Base-by-base conservation (phyloP, 2,888 invertebrate genomes). In the Torymus aiolomorphi region DNA sequence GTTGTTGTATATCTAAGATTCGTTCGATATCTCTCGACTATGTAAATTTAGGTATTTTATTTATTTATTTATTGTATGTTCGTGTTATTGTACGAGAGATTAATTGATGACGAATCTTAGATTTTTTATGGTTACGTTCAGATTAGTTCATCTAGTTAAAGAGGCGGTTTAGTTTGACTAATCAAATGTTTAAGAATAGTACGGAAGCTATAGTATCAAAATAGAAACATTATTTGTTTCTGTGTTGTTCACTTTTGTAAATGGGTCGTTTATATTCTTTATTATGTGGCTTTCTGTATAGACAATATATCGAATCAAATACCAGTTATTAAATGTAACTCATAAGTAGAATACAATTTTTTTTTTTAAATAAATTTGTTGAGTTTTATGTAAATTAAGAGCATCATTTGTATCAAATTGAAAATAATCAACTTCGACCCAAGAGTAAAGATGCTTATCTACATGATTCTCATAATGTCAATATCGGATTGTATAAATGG, bases 1-100 rank as follows among this genome's bases (percentile, higher is more conserved):
- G 4, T 59, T 75, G 67, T 67, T 67, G 16, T 14, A 18, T 31
- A 76, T 82, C 77, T 62, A 70, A 80, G 81, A 81, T 80, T 80
- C 71, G 76, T 83, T 78, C 80, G 76, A 78, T 80, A 71, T 70
- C 57, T 75, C 61, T 76, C 76, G 76, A 76, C n/a, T 16, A 51
- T 74, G 61, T 69, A 16, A 61, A 69, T 74, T 63, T 66, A 51
- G 66, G 4, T 16, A 16, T 54, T 31, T 24, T 74, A 59, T 52
- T 67, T 61, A 76, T 62, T 76, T 62, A 76, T 76, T 76, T 78
- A 69, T 73, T 52, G 5, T 24, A 67, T 52, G 66, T 8, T 13
- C 57, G n/a, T 57, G 49, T 57, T 72, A 11, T 67, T 73, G 67
- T 2, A 5, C 51, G 75, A 75, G 75, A 61, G 67, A 75, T 75